Percentiles rank a stretch among this genome's conserved stretches.
Conservation (phyloP, 2,888 invertebrate genomes). For the Lithophane ornitopus region DNA sequence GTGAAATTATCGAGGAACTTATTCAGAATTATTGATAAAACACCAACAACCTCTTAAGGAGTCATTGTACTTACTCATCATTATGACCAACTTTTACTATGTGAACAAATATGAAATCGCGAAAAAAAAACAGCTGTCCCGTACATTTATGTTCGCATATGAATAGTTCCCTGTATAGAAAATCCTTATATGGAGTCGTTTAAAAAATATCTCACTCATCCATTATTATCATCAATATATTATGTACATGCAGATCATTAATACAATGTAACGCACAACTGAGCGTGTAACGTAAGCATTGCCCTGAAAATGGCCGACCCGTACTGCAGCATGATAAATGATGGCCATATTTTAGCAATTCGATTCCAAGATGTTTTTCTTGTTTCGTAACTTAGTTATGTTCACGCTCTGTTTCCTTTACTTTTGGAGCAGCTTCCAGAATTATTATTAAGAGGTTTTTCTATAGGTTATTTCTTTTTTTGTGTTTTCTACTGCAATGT, state of each 20-base stretch:
- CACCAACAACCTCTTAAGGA: too few relatives aligned
- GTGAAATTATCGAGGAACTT: too few relatives aligned
- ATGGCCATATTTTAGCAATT: conserved; percentile 38
- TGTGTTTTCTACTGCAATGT: not conserved
- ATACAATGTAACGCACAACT: conserved; percentile 46
- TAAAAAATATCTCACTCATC: too few relatives aligned
- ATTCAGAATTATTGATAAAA: too few relatives aligned
- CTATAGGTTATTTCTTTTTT: not conserved
- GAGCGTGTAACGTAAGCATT: conserved; percentile 55
- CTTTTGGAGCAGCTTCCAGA: conserved; percentile 19
- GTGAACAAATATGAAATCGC: too few relatives aligned
- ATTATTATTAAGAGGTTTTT: conserved; percentile 8
- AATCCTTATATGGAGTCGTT: too few relatives aligned
- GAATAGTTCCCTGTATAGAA: too few relatives aligned
- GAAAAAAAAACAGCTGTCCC: too few relatives aligned
- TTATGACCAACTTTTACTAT: too few relatives aligned
- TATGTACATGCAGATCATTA: conserved; percentile 48
- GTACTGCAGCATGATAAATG: conserved; percentile 60
- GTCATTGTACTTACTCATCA: too few relatives aligned
- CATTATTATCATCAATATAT: not conserved
- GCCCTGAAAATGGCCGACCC: conserved; percentile 46
- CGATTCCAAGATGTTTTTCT: conserved; percentile 52
- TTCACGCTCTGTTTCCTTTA: conserved; percentile 38
- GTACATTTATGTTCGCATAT: too few relatives aligned
- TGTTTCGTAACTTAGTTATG: conserved; percentile 49